Evolutionary conservation across 1,140 invertebrate species (phyloP).

Genomic region (Plutomurus gul): DNA sequence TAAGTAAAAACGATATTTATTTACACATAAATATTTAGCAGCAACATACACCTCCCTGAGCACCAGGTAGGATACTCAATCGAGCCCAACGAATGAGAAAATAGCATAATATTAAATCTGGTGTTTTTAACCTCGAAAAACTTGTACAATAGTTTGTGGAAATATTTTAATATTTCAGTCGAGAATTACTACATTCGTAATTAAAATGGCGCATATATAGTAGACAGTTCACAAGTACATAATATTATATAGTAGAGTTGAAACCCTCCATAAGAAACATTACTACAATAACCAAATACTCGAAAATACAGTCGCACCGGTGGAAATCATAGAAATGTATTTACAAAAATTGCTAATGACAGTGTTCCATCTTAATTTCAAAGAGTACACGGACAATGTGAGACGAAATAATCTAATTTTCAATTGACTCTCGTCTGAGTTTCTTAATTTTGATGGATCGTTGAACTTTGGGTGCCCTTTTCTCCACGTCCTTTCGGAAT

Average conservation of each 20-base stretch:
- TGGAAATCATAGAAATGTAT: not conserved
- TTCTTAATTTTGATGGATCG: not conserved
- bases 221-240: too few relatives aligned
- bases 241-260: not conserved
- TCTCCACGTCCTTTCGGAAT: slow-evolving; percentile 30
- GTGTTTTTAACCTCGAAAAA: not conserved
- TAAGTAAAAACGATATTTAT: slow-evolving; percentile 12
- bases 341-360: too few relatives aligned
- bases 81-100: too few relatives aligned
- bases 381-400: too few relatives aligned
- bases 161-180: slow-evolving; percentile 1
- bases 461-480: slow-evolving; percentile 4
- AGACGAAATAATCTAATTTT: not conserved
- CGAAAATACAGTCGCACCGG: not conserved
- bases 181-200: not conserved
- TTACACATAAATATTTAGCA: slow-evolving; percentile 23
- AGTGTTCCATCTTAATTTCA: too few relatives aligned
- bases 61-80: too few relatives aligned
- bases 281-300: not conserved
- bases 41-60: too few relatives aligned
- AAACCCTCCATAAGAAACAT: not conserved
- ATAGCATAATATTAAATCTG: not conserved
- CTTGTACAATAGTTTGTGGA: slow-evolving; percentile 11
- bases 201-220: not conserved
- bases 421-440: not conserved